Evolutionary conservation across 1,140 invertebrate genomes (phyloP).

Genomic region (Drosophila hydei): DNA sequence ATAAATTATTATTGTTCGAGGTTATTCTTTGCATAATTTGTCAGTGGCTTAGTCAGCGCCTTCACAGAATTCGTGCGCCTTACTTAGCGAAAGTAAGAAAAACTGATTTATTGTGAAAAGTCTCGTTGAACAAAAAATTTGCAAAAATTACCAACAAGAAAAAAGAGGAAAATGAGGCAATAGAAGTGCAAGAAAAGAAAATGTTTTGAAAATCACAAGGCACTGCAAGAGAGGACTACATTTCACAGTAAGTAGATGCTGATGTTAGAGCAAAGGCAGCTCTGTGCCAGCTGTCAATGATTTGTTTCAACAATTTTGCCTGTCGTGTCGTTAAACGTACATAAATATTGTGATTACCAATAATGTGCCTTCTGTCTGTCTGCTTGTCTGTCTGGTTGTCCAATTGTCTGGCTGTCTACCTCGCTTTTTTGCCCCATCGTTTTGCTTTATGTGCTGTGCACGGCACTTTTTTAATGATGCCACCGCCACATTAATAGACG

Average conservation of each 20-base stretch:
- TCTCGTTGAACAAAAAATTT: conserved; percentile 25
- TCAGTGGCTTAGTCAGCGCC: conserved; percentile 3
- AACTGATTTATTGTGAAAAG: conserved; percentile 49
- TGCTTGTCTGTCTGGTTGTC: conserved; percentile 15
- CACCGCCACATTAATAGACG: conserved; percentile 39
- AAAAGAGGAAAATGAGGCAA: conserved; percentile 28
- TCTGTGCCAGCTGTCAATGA: conserved; percentile 71
- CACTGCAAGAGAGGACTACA: conserved; percentile 14
- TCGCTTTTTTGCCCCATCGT: background rate
- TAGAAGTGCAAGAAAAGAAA: conserved; percentile 31
- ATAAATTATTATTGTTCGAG: background rate
- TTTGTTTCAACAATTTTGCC: conserved; percentile 74
- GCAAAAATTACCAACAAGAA: conserved; percentile 10
- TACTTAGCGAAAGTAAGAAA: conserved; percentile 14
- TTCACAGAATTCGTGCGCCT: conserved; percentile 8
- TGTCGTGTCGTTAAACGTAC: conserved; percentile 74
- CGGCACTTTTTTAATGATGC: conserved; percentile 58
- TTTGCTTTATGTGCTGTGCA: conserved; percentile 45
- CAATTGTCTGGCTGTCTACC: conserved; percentile 39
- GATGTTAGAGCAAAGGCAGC: background rate
- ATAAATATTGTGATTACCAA: conserved; percentile 79
- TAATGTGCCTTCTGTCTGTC: conserved; percentile 65
- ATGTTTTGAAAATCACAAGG: conserved; percentile 30
- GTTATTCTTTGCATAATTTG: background rate
- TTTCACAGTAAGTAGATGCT: conserved; percentile 15